These are phyloP conservation scores for Oxycera nigricornis DNA, from an alignment of 2,888 invertebrate species.

Conservation along the genomic window DNA sequence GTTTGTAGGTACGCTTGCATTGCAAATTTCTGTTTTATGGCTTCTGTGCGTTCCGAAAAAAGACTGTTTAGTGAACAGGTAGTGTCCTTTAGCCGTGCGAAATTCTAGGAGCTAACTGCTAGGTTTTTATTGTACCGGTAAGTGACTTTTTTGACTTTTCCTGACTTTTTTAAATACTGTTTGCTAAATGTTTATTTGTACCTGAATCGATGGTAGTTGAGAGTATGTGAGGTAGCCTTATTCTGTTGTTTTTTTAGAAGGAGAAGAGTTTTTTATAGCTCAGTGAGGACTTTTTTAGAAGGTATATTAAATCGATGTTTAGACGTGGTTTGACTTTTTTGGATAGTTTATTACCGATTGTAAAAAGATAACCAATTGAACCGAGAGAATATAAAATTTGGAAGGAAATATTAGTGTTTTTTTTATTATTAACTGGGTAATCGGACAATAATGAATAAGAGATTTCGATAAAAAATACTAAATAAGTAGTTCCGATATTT, in stretches of 20 bases:
- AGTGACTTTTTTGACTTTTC: constrained; percentile 26
- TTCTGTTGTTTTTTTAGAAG: not conserved
- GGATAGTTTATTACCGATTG: not conserved
- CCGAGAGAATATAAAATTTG: too few relatives aligned
- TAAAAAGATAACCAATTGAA: not conserved
- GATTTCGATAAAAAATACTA: too few relatives aligned
- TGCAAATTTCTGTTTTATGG: not conserved
- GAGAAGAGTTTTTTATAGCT: constrained; percentile 3
- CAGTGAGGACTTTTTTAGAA: not conserved
- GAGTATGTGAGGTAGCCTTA: not conserved
- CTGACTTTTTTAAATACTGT: constrained; percentile 38
- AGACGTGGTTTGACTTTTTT: constrained; percentile 33
- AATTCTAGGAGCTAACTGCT: not conserved
- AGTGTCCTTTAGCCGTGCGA: constrained; percentile 16
- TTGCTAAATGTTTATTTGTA: constrained; percentile 14
- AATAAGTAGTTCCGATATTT: too few relatives aligned
- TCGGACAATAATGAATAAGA: too few relatives aligned
- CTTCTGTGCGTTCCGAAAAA: not conserved
- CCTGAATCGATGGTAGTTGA: not conserved
- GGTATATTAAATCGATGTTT: constrained; percentile 16
- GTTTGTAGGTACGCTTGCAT: not conserved
- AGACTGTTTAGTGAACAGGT: not conserved
- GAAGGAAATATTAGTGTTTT: too few relatives aligned
- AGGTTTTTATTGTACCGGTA: constrained; percentile 3
- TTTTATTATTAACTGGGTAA: too few relatives aligned